Base-by-base conservation (phyloP, 2,113 vertebrate genomes). In the Larimichthys polyactis region DNA sequence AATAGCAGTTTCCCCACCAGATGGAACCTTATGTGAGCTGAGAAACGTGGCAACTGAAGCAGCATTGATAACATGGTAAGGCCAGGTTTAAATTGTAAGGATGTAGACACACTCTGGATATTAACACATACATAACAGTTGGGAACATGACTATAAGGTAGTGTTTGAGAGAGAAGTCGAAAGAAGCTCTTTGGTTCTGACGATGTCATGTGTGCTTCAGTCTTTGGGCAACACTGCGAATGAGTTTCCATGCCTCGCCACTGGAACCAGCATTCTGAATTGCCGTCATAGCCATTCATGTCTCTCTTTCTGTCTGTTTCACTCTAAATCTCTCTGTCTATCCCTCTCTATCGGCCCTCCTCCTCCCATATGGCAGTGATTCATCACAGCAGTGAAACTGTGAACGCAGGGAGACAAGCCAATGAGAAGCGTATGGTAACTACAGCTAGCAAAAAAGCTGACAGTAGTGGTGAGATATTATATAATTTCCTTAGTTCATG, bases 311-410 rank as follows among this genome's bases (percentile, higher is more conserved):
- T 1, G 3, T 10, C 8, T 29, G 5, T 71, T 49, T 44, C 14
- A 59, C 22, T 60, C 46, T 51, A n/a, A 5, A 11, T 36, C 54
- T 75, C 29, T 48, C 40, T 11, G 43, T 20, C 46, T 66, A 0
- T 27, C 51, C 22, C 29, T 17, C 29, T 22, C 62, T n/a, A 27
- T 36, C 24, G 22, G 12, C 27, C 59, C 54, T 9, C 4, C 71
- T 79, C 16, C 64, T 57, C 64, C 32, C 49, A 19, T 85, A 78
- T 67, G 46, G 59, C 71, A 49, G 68, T 78, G 82, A 88, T 83
- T 87, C 82, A 85, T 89, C 87, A 65, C 78, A 64, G 79, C 66
- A 51, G 20, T 78, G 69, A 63, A 67, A 66, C 68, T 84, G 71
- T 78, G 79, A 90, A 76, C 75, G 71, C 68, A 75, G 62, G 22